phyloP scores from a whole-genome alignment of 2,888 invertebrate genomes.

The Hirtodrosophila confusa region DNA sequence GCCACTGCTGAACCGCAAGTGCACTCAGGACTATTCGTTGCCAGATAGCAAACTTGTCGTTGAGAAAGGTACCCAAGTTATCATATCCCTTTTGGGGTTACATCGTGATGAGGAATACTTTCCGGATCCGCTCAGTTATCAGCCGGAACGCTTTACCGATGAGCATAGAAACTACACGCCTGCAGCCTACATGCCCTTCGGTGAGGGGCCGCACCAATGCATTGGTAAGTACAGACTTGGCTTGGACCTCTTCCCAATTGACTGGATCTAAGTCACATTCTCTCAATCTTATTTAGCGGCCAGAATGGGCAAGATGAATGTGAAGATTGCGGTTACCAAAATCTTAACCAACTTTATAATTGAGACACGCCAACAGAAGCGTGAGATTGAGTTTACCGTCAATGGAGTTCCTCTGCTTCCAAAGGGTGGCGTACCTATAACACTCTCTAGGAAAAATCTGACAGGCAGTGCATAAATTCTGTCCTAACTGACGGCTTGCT shows the following conservation, averaged over 20 bases:
- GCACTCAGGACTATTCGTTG: constrained; percentile 81
- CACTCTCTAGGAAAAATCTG: constrained; percentile 59
- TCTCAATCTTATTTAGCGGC: constrained; percentile 58
- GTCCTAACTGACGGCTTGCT: no score
- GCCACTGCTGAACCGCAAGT: constrained; percentile 83
- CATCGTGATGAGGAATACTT: constrained; percentile 84
- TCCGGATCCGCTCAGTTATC: constrained; percentile 83
- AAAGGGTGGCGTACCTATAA: constrained; percentile 77
- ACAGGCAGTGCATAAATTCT: not conserved
- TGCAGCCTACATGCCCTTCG: constrained; percentile 83
- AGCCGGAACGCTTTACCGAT: constrained; percentile 84
- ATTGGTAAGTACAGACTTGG: constrained; percentile 76
- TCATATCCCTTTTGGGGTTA: constrained; percentile 83
- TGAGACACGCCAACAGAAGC: constrained; percentile 53
- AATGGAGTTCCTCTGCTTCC: constrained; percentile 73
- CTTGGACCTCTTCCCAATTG: accelerated
- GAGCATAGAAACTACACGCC: constrained; percentile 74
- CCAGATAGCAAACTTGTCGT: constrained; percentile 80
- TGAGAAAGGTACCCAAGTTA: constrained; percentile 82
- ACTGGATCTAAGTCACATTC: not conserved
- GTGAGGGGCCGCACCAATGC: constrained; percentile 84
- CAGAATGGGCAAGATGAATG: constrained; percentile 81
- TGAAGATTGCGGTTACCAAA: constrained; percentile 80
- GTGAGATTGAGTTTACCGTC: constrained; percentile 80
- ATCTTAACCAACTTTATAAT: constrained; percentile 78